A percentile compares a stretch with the other conserved stretches of the same genome.
These are phyloP conservation scores for Dendroctonus ponderosae DNA, from an alignment of 1,140 invertebrate species.

Conservation along the genomic window DNA sequence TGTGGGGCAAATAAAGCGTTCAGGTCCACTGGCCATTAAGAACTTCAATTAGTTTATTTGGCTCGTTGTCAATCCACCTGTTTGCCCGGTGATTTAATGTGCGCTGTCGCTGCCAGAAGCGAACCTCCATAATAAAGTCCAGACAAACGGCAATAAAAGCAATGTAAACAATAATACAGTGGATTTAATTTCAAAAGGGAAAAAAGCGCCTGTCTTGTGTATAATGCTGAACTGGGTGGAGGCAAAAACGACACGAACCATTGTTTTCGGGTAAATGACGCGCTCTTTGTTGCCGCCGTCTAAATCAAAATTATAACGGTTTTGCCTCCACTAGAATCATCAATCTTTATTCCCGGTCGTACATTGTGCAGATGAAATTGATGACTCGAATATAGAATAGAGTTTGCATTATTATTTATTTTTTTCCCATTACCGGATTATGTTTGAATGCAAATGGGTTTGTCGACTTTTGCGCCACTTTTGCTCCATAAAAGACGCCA, in stretches of 20 bases:
- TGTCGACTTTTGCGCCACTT: no score
- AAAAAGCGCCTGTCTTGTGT: constrained; percentile 8
- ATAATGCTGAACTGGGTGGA: no score
- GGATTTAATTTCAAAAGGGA: constrained; percentile 14
- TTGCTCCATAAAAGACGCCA: no score
- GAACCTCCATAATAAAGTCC: constrained; percentile 2
- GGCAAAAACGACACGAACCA: not conserved
- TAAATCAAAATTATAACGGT: constrained; percentile 27
- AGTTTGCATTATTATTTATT: no score
- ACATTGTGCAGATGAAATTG: constrained; percentile 8
- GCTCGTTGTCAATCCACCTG: no score
- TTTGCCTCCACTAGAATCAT: constrained; percentile 14
- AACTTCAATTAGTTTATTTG: no score
- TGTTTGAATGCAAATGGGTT: no score
- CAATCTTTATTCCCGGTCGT: constrained; percentile 19
- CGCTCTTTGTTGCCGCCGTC: constrained; percentile 16
- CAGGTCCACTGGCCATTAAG: no score
- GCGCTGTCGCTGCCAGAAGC: no score
- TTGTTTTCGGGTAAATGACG: constrained; percentile 27
- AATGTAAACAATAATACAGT: constrained; percentile 22
- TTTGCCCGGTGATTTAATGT: no score
- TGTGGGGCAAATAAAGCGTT: no score
- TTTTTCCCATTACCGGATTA: no score
- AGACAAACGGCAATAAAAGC: constrained; percentile 6
- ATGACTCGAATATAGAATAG: not conserved